Evolutionary conservation across 2,888 invertebrate species (phyloP).

Genomic region (Darwinula stevensoni): DNA sequence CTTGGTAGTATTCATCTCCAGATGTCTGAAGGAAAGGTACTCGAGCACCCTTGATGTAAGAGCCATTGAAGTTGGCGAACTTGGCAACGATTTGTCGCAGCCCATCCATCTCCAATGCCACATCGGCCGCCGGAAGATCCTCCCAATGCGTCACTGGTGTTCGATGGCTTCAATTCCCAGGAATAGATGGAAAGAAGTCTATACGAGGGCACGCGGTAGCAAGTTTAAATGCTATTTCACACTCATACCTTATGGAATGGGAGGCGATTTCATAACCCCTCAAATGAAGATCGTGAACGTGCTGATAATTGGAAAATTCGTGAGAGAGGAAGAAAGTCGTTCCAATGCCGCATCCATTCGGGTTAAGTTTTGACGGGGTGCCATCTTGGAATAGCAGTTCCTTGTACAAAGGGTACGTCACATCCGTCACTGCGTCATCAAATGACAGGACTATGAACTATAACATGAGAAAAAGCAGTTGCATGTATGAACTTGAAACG

Average conservation of each 20-base stretch:
- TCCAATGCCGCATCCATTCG: too few species aligned
- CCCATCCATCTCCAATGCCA: background rate
- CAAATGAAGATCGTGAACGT: background rate
- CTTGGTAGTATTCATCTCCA: background rate
- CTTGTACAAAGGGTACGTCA: too few species aligned
- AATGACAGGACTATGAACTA: too few species aligned
- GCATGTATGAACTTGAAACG: too few species aligned
- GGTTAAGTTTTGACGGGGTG: too few species aligned
- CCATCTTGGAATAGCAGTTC: too few species aligned
- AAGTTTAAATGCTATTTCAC: background rate
- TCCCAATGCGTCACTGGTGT: background rate
- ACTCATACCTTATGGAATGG: background rate
- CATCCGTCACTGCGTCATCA: too few species aligned
- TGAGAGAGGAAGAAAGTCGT: background rate
- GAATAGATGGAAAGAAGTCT: background rate
- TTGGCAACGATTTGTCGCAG: background rate
- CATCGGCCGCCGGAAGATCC: background rate
- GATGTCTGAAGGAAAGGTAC: background rate
- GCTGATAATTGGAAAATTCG: background rate
- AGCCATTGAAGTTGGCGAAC: background rate
- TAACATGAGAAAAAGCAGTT: too few species aligned
- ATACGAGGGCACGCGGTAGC: too few species aligned
- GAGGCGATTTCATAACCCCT: background rate
- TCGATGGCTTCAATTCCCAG: background rate
- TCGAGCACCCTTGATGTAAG: background rate